Evolutionary conservation across 2,888 invertebrate genomes (phyloP).

Genomic region (Hymenopus coronatus): DNA sequence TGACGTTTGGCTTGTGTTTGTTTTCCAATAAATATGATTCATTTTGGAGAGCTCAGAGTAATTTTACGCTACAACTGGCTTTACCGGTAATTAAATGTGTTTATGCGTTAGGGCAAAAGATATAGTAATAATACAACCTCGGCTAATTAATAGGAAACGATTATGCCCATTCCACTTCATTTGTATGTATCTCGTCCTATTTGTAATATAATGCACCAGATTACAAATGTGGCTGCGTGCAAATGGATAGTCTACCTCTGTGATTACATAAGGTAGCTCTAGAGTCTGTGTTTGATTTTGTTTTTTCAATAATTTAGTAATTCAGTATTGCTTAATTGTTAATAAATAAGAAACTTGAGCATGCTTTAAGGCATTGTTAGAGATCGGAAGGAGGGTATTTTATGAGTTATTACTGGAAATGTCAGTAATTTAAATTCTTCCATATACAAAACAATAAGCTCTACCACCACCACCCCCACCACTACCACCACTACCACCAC

Average conservation of each 20-base stretch:
- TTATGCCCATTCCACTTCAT: not conserved
- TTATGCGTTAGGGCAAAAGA: not conserved
- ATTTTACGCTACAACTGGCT: not conserved
- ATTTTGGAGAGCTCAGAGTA: not conserved
- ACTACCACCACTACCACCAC: too few relatives aligned
- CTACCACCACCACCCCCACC: too few relatives aligned
- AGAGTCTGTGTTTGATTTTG: too few relatives aligned
- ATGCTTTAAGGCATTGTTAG: too few relatives aligned
- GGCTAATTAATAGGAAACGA: not conserved
- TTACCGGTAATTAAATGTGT: not conserved
- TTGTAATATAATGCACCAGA: not conserved
- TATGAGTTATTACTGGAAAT: too few relatives aligned
- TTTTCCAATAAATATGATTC: not conserved
- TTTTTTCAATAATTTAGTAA: too few relatives aligned
- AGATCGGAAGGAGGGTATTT: too few relatives aligned
- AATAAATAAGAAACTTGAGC: too few relatives aligned
- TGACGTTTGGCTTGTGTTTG: not conserved
- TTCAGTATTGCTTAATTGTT: too few relatives aligned
- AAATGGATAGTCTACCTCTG: not conserved
- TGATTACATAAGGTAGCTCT: too few relatives aligned
- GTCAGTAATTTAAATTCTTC: too few relatives aligned
- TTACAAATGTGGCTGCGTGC: slow-evolving; percentile 14
- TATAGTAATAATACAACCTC: not conserved
- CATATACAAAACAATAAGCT: too few relatives aligned
- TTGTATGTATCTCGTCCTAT: not conserved